Base-by-base conservation (phyloP, 2,113 vertebrate genomes). In the Lucifuga dentata region DNA sequence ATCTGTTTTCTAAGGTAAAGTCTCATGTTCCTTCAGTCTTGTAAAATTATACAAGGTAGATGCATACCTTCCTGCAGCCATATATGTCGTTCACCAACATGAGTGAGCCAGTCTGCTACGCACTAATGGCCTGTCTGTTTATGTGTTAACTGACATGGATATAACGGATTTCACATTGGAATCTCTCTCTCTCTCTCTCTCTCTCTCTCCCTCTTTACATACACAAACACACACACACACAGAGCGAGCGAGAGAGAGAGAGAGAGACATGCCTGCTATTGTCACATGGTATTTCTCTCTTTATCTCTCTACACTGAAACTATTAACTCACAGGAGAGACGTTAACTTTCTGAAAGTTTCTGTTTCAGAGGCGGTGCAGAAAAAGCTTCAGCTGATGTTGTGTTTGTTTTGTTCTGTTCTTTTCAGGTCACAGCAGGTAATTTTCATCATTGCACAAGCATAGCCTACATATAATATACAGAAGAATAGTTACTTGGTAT, bases 41-140 rank as follows among this genome's bases (percentile, higher is more conserved):
- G 35, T 38, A 21, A 38, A 52, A 55, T 38, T 15, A 24, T 16
- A 40, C 15, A 40, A 40, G 15, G 35, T 36, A 6, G 41, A 57
- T 45, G 69, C 55, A 17, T 53, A 32, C 15, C 45, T 26, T 67
- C 23, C 17, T 16, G 15, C 26, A 33, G 49, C 33, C 24, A 59
- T 41, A 12, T n/a, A 26, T 43, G 46, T 69, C 65, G 51, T 29
- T 5, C 3, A 29, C 3, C 26, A 66, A 76, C 59, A 76, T 49
- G 26, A 50, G 39, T 46, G 55, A 10, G 9, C 72, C 48, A 78
- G 38, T 52, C 60, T 49, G 70, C 60, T 71, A 24, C 44, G 45
- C 17, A 6, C 60, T 82, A 88, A 88, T 78, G 63, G 57, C 62
- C 43, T 17, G 23, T 75, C 56, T 88, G 84, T 87, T 87, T 83